Evolutionary conservation across 1,140 invertebrate genomes (phyloP).

Genomic region (Myzus persicae): DNA sequence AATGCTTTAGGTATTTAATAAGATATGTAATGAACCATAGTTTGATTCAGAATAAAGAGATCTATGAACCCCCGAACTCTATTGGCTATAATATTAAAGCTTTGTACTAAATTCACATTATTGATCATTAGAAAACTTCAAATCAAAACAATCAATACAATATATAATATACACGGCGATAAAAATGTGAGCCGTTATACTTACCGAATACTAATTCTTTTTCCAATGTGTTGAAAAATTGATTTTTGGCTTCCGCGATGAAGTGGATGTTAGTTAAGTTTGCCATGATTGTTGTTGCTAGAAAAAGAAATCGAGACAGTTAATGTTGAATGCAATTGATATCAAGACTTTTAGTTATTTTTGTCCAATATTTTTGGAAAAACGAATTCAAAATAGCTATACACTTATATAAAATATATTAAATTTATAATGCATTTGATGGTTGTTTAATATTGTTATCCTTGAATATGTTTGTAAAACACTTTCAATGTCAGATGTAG

Average conservation of each 20-base stretch:
- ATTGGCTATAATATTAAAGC: neutral
- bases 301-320: neutral
- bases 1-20: too few species aligned
- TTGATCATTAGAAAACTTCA: neutral
- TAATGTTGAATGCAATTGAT: neutral
- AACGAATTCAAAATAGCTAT: neutral
- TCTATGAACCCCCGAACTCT: neutral
- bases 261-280: neutral
- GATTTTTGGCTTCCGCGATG: neutral
- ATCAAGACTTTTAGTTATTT: neutral
- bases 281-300: neutral
- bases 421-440: neutral
- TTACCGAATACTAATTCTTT: conserved; percentile 29
- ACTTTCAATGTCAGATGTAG: neutral
- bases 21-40: neutral
- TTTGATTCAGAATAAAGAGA: neutral
- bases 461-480: neutral
- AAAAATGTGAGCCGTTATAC: neutral
- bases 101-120: neutral
- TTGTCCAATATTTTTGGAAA: neutral
- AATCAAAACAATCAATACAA: neutral
- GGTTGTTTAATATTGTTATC: neutral
- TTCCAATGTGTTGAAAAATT: neutral
- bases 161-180: neutral
- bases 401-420: neutral